These are phyloP conservation scores for Hirtodrosophila confusa DNA, from an alignment of 2,888 invertebrate genomes.

Conservation along the genomic window DNA sequence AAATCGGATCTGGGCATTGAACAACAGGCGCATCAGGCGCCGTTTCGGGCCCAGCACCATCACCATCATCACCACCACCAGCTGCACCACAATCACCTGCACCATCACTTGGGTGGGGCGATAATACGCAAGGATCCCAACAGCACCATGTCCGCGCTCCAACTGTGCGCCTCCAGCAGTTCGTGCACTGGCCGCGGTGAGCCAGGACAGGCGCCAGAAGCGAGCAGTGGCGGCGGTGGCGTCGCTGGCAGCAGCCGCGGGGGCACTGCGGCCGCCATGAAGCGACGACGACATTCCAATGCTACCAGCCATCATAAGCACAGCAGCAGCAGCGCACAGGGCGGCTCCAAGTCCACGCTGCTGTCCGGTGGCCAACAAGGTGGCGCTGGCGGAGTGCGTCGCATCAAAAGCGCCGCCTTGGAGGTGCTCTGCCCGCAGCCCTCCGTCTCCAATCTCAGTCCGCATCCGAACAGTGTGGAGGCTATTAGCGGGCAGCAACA, in stretches of 20 bases:
- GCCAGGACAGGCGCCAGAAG: constrained; percentile 12
- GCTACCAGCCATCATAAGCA: constrained; percentile 80
- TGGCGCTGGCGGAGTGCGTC: constrained; percentile 84
- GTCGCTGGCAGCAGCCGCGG: constrained; percentile 20
- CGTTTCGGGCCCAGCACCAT: constrained; percentile 62
- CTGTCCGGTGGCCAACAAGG: constrained; percentile 21
- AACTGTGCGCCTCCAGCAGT: constrained; percentile 79
- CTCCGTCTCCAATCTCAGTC: constrained; percentile 89
- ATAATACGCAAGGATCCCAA: constrained; percentile 87
- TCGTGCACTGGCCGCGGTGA: constrained; percentile 39
- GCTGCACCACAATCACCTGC: constrained; percentile 62
- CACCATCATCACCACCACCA: constrained; percentile 59
- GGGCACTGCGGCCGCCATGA: constrained; percentile 62
- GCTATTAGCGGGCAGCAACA: constrained; percentile 87
- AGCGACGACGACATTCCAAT: constrained; percentile 84
- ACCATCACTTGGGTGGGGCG: constrained; percentile 74
- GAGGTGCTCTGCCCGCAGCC: constrained; percentile 89
- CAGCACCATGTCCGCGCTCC: constrained; percentile 87
- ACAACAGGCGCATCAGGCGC: constrained; percentile 59
- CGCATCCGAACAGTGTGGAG: constrained; percentile 92
- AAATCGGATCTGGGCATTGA: constrained; percentile 84
- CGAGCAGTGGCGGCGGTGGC: constrained; percentile 20
- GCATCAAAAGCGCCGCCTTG: constrained; percentile 89
- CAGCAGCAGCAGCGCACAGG: constrained; percentile 27
- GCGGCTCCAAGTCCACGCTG: constrained; percentile 51